Percentiles rank a stretch among this genome's conserved stretches.
These are phyloP conservation scores for Pseudochromis fuscus DNA, from an alignment of 2,797 vertebrate species.

Conservation along the genomic window DNA sequence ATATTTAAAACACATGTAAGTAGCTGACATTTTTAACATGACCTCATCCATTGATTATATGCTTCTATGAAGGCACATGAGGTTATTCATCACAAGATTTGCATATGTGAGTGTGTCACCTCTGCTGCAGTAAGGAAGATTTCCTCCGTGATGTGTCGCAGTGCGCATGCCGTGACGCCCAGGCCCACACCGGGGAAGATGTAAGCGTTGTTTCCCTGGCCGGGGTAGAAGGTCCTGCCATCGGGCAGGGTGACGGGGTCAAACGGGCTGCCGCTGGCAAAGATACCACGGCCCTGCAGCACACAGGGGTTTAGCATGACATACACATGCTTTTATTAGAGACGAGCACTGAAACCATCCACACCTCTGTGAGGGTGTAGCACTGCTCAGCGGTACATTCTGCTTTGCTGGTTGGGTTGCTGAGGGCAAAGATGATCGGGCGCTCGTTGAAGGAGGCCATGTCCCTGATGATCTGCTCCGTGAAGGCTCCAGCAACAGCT, in stretches of 20 bases:
- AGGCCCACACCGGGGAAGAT: slow-evolving; percentile 97
- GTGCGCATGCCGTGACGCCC: slow-evolving; percentile 87
- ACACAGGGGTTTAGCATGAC: neutral
- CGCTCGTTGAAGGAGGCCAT: slow-evolving; percentile 93
- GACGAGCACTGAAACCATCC: neutral
- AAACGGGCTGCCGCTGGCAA: slow-evolving; percentile 98
- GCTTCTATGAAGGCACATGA: neutral
- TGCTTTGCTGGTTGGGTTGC: slow-evolving; percentile 98
- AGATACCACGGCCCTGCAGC: slow-evolving; percentile 91
- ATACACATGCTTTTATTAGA: neutral
- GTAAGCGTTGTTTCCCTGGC: slow-evolving; percentile 98
- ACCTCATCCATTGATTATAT: no score
- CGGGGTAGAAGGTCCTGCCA: slow-evolving; percentile 90
- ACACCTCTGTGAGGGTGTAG: slow-evolving; percentile 93
- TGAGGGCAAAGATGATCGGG: slow-evolving; percentile 97
- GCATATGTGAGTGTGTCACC: slow-evolving; percentile 78
- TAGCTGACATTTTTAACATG: no score
- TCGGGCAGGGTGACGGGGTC: slow-evolving; percentile 91
- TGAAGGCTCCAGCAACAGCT: slow-evolving; percentile 93
- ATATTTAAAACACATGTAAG: no score
- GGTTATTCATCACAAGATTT: no score
- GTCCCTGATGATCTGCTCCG: slow-evolving; percentile 90
- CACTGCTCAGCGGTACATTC: slow-evolving; percentile 98
- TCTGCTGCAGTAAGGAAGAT: slow-evolving; percentile 94
- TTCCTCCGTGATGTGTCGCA: slow-evolving; percentile 88